A percentile compares a stretch with the other conserved stretches of the same genome.
Evolutionary conservation across 1,140 invertebrate genomes (phyloP).

Genomic region (Calliphora vicina): DNA sequence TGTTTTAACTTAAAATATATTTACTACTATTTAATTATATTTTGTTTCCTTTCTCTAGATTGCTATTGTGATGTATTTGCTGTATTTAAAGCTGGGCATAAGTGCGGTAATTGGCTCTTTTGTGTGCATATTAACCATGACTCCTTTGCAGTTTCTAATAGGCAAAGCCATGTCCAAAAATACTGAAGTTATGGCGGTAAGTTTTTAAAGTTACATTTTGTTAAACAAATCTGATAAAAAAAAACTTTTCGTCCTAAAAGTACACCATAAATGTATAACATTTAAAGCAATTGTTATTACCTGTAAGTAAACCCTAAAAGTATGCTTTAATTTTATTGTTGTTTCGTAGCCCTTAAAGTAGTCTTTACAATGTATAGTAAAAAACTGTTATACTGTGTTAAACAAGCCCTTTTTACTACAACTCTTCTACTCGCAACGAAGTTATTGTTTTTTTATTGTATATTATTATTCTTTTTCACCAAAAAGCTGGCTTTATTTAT

Average conservation of each 20-base stretch:
- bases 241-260: too few relatives aligned
- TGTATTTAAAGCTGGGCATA: constrained; percentile 79
- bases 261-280: too few relatives aligned
- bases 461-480: too few relatives aligned
- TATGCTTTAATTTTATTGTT: not conserved
- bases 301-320: not conserved
- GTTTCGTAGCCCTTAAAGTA: not conserved
- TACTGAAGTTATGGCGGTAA: constrained; percentile 73
- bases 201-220: too few relatives aligned
- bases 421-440: too few relatives aligned
- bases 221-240: not conserved
- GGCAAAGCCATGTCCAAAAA: constrained; percentile 77
- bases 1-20: too few relatives aligned
- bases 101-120: constrained; percentile 80
- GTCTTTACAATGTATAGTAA: too few relatives aligned
- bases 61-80: constrained; percentile 73
- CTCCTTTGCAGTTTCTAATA: constrained; percentile 76
- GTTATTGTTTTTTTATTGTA: too few relatives aligned
- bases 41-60: constrained; percentile 76
- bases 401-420: too few relatives aligned
- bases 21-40: too few relatives aligned
- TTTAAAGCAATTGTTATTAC: too few relatives aligned
- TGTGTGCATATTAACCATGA: constrained; percentile 74
- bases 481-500: constrained; percentile 10
- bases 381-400: too few relatives aligned